A percentile compares a stretch with the other conserved stretches of the same genome.
Evolutionary conservation across 2,888 invertebrate genomes (phyloP).

Genomic region (Rotaria sp.): DNA sequence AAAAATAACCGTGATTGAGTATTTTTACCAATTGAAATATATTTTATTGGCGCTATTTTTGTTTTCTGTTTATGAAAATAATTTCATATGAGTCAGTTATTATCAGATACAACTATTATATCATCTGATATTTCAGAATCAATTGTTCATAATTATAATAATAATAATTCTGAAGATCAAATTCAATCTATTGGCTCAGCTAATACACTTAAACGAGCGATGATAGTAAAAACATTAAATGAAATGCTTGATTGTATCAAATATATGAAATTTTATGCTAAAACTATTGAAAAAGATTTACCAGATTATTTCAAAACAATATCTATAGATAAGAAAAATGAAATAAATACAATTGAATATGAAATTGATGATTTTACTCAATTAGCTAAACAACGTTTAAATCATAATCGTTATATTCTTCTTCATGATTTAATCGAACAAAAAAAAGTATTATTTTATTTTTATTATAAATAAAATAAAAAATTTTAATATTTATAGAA

Average conservation of each 20-base stretch:
- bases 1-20: neutral
- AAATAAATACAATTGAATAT: neutral
- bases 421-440: neutral
- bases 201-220: neutral
- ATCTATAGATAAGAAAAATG: neutral
- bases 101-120: neutral
- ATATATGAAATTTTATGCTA: neutral
- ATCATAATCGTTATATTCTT: neutral
- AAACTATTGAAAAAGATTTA: neutral
- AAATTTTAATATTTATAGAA: neutral
- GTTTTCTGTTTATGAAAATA: neutral
- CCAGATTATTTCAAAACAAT: neutral
- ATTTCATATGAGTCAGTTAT: neutral
- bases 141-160: neutral
- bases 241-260: slow-evolving; percentile 19
- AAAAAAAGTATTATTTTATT: neutral
- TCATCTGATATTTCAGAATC: neutral
- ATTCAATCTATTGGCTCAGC: neutral
- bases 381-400: neutral
- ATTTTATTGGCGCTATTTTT: neutral
- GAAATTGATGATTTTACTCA: neutral
- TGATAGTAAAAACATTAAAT: neutral
- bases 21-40: neutral
- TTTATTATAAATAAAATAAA: neutral
- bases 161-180: neutral